phyloP scores from a whole-genome alignment of 2,888 invertebrate species.

The Sinhomidia bicolor region DNA sequence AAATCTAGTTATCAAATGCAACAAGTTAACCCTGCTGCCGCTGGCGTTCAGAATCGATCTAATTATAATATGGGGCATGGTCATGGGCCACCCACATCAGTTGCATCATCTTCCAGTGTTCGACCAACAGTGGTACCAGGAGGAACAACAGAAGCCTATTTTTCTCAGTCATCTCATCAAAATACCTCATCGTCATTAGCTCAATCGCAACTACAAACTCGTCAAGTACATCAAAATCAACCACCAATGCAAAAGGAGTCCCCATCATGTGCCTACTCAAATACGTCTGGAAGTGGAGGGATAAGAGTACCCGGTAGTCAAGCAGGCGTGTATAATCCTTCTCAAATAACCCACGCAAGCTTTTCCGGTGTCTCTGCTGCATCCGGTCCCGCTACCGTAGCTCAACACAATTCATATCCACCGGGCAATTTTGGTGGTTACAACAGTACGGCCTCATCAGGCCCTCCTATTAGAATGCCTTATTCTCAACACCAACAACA shows the following conservation, averaged over 20 bases:
- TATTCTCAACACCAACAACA: not conserved
- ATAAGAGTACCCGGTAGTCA: not conserved
- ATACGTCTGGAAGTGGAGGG: not conserved
- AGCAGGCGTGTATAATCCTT: conserved; percentile 2
- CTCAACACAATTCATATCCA: not conserved
- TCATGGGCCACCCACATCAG: not conserved
- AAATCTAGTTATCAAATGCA: not conserved
- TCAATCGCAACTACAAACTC: not conserved
- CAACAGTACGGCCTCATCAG: not conserved
- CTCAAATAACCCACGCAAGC: not conserved
- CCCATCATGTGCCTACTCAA: conserved; percentile 29
- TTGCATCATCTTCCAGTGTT: not conserved
- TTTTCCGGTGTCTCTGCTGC: not conserved
- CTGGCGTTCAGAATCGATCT: not conserved
- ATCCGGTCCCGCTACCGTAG: not conserved
- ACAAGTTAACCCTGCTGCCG: not conserved
- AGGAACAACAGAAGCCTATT: not conserved
- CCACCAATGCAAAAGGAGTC: conserved; percentile 30
- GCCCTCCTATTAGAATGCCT: not conserved
- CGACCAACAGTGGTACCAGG: not conserved
- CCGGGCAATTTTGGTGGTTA: not conserved
- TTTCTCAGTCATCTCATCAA: not conserved
- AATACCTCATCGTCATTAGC: not conserved
- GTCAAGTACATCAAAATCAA: not conserved
- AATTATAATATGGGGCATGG: conserved; percentile 9